Evolutionary conservation across 1,140 invertebrate genomes (phyloP).

Genomic region (Papilio dardanus): DNA sequence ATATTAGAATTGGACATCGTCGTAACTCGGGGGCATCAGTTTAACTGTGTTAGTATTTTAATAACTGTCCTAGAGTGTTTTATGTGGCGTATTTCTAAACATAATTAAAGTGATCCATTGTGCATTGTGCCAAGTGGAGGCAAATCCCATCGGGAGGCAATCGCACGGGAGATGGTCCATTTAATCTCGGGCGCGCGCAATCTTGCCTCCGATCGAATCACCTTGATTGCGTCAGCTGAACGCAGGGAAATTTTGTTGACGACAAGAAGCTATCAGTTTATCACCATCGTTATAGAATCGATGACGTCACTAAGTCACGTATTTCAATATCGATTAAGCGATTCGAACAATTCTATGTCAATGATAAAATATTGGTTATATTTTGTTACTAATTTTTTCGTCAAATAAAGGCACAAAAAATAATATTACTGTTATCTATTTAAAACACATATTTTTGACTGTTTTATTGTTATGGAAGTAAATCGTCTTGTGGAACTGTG

Average conservation of each 20-base stretch:
- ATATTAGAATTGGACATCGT: no score
- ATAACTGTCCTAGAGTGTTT: no score
- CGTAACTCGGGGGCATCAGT: no score
- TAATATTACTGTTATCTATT: background rate
- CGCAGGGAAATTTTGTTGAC: constrained; percentile 47
- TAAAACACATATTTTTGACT: background rate
- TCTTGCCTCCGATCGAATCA: constrained; percentile 54
- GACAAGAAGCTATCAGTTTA: background rate
- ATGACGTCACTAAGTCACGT: background rate
- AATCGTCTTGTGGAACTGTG: background rate
- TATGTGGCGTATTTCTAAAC: constrained; percentile 2
- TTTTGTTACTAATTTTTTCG: background rate
- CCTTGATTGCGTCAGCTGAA: constrained; percentile 48
- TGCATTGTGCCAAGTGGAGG: background rate
- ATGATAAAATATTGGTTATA: background rate
- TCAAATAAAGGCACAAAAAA: background rate
- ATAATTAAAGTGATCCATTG: constrained; percentile 19
- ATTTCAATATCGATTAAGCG: background rate
- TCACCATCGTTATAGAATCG: constrained; percentile 16
- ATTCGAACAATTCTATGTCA: background rate
- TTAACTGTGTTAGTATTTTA: no score
- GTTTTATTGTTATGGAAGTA: background rate
- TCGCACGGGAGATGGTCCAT: constrained; percentile 43
- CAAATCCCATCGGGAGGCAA: constrained; percentile 31
- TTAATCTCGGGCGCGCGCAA: constrained; percentile 51